A percentile compares a stretch with the other conserved stretches of the same genome.
Conservation (phyloP, 1,140 invertebrate genomes). For the Pissodes strobi region DNA sequence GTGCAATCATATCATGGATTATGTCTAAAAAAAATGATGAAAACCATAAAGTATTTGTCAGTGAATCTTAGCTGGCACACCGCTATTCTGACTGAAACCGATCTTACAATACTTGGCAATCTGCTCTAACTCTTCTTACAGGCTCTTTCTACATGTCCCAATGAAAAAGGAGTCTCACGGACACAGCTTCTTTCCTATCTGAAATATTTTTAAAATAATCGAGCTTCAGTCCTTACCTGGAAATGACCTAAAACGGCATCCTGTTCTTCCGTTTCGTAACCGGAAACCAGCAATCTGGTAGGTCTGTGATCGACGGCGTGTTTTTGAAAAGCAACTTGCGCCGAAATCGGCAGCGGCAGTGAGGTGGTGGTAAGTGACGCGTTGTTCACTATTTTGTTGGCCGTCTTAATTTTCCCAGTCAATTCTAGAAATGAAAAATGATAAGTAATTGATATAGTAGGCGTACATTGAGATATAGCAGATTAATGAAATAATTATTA, state of each 20-base stretch:
- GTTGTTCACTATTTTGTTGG: conserved; percentile 31
- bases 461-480: neutral
- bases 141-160: too few species aligned
- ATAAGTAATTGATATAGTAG: neutral
- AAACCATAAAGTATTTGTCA: too few species aligned
- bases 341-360: conserved; percentile 43
- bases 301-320: conserved; percentile 79
- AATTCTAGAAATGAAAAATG: conserved; percentile 24
- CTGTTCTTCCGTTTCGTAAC: conserved; percentile 74
- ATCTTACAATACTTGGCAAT: too few species aligned
- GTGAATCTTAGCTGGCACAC: too few species aligned
- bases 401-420: conserved; percentile 39
- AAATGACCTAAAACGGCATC: conserved; percentile 73
- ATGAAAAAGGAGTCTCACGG: too few species aligned
- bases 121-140: too few species aligned
- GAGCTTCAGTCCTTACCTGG: conserved; percentile 65
- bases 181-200: neutral
- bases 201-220: neutral
- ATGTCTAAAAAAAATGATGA: too few species aligned
- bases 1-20: too few species aligned
- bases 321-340: conserved; percentile 41
- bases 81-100: too few species aligned
- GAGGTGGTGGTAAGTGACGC: neutral
- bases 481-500: neutral
- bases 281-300: conserved; percentile 77